Conservation (phyloP, 2,113 vertebrate genomes). For the Apodemus sylvaticus region DNA sequence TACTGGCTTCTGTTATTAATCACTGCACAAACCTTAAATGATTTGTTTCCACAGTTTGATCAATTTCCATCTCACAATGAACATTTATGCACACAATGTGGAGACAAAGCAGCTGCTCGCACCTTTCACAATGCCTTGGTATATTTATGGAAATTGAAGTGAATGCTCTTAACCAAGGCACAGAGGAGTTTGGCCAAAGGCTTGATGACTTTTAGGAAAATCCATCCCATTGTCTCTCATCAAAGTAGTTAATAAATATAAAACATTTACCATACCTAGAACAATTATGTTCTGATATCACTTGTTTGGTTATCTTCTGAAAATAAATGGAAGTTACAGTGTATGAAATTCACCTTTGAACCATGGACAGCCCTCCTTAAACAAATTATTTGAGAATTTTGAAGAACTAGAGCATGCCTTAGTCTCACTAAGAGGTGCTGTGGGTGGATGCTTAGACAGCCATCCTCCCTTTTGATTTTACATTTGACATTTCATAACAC, state of each 20-base stretch:
- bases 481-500: constrained; percentile 63
- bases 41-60: constrained; percentile 89
- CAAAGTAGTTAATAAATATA: constrained; percentile 63
- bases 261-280: not conserved
- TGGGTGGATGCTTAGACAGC: constrained; percentile 27
- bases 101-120: constrained; percentile 88
- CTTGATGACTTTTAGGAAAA: constrained; percentile 75
- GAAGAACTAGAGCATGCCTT: not conserved
- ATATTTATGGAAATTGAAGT: constrained; percentile 83
- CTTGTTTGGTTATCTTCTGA: constrained; percentile 41
- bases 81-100: constrained; percentile 85
- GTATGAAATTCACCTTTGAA: not conserved
- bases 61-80: constrained; percentile 85
- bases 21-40: constrained; percentile 89
- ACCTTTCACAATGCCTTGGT: constrained; percentile 79
- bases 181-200: constrained; percentile 75
- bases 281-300: constrained; percentile 27
- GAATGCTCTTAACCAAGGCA: constrained; percentile 77
- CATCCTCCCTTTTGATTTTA: constrained; percentile 53
- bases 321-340: not conserved
- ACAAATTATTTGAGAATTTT: not conserved
- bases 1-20: constrained; percentile 90
- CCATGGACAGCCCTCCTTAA: not conserved
- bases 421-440: not conserved
- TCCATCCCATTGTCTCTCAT: constrained; percentile 60